Conservation (phyloP, 2,888 invertebrate species). For the Dryomyza anilis region DNA sequence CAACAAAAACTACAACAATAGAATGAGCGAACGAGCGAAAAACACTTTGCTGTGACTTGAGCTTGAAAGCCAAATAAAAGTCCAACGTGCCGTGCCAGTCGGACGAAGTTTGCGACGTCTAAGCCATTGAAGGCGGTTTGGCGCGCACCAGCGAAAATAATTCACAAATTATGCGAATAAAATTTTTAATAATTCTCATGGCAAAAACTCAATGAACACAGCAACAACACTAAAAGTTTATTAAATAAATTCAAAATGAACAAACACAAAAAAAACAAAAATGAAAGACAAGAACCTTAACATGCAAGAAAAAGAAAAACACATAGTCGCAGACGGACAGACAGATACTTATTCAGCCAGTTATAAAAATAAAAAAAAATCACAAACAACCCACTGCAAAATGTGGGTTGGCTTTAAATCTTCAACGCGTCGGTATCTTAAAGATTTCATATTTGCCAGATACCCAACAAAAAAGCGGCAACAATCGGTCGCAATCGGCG, state of each 20-base stretch:
- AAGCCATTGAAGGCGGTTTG: conserved; percentile 44
- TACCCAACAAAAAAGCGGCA: too few species aligned
- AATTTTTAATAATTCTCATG: conserved; percentile 60
- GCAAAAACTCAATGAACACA: conserved; percentile 41
- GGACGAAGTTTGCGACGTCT: too few species aligned
- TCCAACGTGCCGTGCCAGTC: neutral
- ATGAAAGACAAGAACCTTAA: conserved; percentile 22
- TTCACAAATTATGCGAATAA: conserved; percentile 61
- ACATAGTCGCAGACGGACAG: neutral
- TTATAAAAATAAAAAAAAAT: too few species aligned
- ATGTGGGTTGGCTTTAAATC: conserved; percentile 31
- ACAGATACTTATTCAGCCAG: neutral
- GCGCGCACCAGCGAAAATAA: conserved; percentile 52
- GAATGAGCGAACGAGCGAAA: conserved; percentile 1
- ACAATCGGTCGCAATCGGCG: too few species aligned
- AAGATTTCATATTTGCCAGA: conserved; percentile 20
- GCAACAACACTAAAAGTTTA: conserved; percentile 37
- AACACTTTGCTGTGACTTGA: neutral
- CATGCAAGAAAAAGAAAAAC: conserved; percentile 7
- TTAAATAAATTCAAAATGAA: conserved; percentile 41
- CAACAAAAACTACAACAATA: conserved; percentile 17
- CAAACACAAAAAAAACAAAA: conserved; percentile 30
- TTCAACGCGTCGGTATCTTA: conserved; percentile 28
- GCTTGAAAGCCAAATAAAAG: neutral
- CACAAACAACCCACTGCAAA: conserved; percentile 9